Conservation (phyloP, 2,888 invertebrate genomes). For the Saturnia pavonia region DNA sequence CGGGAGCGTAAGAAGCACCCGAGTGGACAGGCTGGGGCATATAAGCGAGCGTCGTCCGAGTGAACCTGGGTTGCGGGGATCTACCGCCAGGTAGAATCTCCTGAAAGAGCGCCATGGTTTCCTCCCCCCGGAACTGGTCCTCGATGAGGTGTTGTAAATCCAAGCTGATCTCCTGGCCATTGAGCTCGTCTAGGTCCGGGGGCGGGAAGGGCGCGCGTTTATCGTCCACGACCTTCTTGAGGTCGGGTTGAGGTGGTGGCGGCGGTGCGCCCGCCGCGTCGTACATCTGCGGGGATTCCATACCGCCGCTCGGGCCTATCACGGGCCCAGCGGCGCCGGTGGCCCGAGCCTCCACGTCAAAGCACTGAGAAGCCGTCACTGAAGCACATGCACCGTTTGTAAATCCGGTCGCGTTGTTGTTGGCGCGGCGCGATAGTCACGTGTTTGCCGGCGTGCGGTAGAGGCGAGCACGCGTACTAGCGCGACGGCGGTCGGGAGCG, state of each 20-base stretch:
- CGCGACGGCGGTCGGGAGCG: constrained; percentile 63
- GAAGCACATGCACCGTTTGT: constrained; percentile 67
- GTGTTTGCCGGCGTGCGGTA: constrained; percentile 35
- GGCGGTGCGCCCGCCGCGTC: constrained; percentile 85
- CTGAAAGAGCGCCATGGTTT: constrained; percentile 88
- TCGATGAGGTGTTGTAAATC: constrained; percentile 96
- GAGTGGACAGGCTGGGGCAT: constrained; percentile 97
- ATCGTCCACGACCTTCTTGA: constrained; percentile 83
- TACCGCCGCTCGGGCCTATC: constrained; percentile 79
- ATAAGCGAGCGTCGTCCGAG: constrained; percentile 90
- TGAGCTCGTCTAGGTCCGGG: constrained; percentile 93
- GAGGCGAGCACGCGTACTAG: constrained; percentile 51
- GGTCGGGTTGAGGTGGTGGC: constrained; percentile 83
- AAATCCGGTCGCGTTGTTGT: constrained; percentile 37
- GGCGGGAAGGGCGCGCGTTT: constrained; percentile 88
- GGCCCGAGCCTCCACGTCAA: constrained; percentile 78
- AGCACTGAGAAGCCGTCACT: constrained; percentile 74
- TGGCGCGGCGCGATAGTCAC: constrained; percentile 38
- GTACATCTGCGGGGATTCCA: constrained; percentile 95
- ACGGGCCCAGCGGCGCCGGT: constrained; percentile 73
- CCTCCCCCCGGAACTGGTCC: constrained; percentile 93
- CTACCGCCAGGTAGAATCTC: constrained; percentile 87
- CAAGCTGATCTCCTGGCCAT: constrained; percentile 95
- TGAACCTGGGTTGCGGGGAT: constrained; percentile 78
- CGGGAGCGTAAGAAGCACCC: constrained; percentile 84